Evolutionary conservation across 2,797 vertebrate species (phyloP).

Genomic region (Hippocampus kuda): DNA sequence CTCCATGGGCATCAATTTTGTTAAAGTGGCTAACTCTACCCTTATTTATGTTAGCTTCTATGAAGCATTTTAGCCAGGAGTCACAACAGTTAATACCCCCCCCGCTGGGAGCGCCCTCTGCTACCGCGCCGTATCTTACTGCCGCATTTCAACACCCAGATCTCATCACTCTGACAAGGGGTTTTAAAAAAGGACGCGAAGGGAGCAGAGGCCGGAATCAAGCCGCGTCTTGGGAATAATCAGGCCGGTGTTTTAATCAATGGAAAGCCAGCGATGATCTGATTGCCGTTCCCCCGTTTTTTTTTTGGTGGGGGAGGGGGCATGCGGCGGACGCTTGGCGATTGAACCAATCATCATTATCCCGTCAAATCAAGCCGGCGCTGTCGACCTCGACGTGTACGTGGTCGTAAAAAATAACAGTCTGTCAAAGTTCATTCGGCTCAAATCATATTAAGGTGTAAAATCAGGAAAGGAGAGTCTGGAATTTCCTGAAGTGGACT

Average conservation of each 20-base stretch:
- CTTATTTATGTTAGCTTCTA: conserved; percentile 12
- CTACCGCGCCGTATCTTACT: conserved; percentile 38
- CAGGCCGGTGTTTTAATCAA: conserved; percentile 34
- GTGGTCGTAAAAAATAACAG: neutral
- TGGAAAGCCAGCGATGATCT: conserved; percentile 43
- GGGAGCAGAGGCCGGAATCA: conserved; percentile 29
- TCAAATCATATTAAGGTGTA: neutral
- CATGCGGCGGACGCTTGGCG: neutral
- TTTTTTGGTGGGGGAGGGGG: neutral
- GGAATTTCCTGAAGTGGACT: conserved; percentile 1
- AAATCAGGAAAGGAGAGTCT: neutral
- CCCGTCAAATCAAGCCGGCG: neutral
- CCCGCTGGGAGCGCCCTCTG: conserved; percentile 18
- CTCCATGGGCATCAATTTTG: too few species aligned
- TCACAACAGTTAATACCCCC: conserved; percentile 26
- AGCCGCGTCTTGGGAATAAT: conserved; percentile 44
- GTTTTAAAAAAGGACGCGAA: conserved; percentile 29
- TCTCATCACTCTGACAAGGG: conserved; percentile 37
- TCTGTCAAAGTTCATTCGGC: neutral
- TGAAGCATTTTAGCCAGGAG: conserved; percentile 12
- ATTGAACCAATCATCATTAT: conserved; percentile 5
- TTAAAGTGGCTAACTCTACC: neutral
- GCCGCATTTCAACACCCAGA: conserved; percentile 38
- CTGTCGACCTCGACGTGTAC: neutral
- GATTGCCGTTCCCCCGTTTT: conserved; percentile 19